Evolutionary conservation across 2,797 vertebrate genomes (phyloP), one percentile per base, ranked within the genome.

Genomic region (Loris lydekkerianus): DNA sequence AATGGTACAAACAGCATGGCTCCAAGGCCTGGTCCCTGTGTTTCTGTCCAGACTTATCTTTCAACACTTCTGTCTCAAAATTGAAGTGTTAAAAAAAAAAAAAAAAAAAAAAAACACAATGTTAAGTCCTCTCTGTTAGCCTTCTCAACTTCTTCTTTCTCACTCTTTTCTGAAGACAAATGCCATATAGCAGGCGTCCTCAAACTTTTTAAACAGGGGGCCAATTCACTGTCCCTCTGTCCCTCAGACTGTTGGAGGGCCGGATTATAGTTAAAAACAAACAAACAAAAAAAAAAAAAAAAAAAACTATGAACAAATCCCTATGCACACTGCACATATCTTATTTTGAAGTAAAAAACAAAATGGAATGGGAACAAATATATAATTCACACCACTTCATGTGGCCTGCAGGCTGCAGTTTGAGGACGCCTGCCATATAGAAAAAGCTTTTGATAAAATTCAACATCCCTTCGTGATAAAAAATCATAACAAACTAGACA

Each of bases 71-170:
- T 82, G 20, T 80, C 20, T 93, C 46, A 67, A 80, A 94, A 83
- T 37, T 93, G 83, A 91, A 95, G 27, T 56, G 40, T 37, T 89
- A 76, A 3, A 1, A 93, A 94, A 84, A 94, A 40, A 40, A 13
- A 49, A 49, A 49, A 40, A 40, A 40, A 40, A 40, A 49, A 49
- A 49, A 34, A 40, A 40, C 3, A 14, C 21, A 93, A 25, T 63
- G 40, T 6, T 72, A 86, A 60, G 2, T 63, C 20, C 11, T 85
- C 4, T 81, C n/a, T 89, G 18, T 43, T 86, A 81, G 11, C 2
- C 31, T 61, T 94, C 43, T 84, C 83, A 80, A 23, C 1, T 77
- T 21, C 86, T 0, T 0, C 4, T 92, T 85, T 10, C 53, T 81
- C 31, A 21, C 13, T 70, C 4, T 87, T 88, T 88, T 72, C 63